Conservation (phyloP, 2,888 invertebrate genomes). For the Amitus sp. region DNA sequence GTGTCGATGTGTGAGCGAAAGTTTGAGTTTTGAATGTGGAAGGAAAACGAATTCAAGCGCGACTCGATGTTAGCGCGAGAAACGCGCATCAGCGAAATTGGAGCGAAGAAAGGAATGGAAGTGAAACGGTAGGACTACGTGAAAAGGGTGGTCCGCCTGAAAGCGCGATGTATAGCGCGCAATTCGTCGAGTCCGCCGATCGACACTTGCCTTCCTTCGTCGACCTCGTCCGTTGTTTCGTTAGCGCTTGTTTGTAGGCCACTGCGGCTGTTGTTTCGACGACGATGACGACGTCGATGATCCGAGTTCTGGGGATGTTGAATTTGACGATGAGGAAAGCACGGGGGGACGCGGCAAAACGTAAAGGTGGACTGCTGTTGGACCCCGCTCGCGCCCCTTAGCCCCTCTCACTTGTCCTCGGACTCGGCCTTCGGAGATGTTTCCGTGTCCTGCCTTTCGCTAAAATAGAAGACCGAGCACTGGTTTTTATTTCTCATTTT, state of each 20-base stretch:
- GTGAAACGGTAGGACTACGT: too few species aligned
- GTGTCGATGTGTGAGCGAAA: too few species aligned
- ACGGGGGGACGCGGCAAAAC: constrained; percentile 55
- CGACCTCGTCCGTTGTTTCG: constrained; percentile 8
- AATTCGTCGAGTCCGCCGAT: constrained; percentile 36
- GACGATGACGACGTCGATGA: constrained; percentile 23
- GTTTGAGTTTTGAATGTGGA: too few species aligned
- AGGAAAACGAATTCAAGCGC: too few species aligned
- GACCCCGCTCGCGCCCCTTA: constrained; percentile 58
- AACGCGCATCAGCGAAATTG: too few species aligned
- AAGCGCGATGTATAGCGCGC: too few species aligned
- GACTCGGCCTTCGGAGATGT: constrained; percentile 51
- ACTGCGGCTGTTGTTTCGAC: constrained; percentile 31
- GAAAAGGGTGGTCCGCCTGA: too few species aligned
- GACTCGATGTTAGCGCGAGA: too few species aligned
- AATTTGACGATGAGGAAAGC: constrained; percentile 49
- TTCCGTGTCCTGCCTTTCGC: constrained; percentile 62
- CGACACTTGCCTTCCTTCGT: constrained; percentile 8
- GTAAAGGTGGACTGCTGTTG: constrained; percentile 54
- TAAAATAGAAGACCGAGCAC: constrained; percentile 52
- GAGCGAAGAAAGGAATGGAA: too few species aligned
- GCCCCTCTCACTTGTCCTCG: constrained; percentile 63
- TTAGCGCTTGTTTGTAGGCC: constrained; percentile 24
- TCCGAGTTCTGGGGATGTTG: constrained; percentile 20
- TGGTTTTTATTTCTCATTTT: neutral